phyloP scores from a whole-genome alignment of 1,140 invertebrate species.

The Trinorchestia longiramus region DNA sequence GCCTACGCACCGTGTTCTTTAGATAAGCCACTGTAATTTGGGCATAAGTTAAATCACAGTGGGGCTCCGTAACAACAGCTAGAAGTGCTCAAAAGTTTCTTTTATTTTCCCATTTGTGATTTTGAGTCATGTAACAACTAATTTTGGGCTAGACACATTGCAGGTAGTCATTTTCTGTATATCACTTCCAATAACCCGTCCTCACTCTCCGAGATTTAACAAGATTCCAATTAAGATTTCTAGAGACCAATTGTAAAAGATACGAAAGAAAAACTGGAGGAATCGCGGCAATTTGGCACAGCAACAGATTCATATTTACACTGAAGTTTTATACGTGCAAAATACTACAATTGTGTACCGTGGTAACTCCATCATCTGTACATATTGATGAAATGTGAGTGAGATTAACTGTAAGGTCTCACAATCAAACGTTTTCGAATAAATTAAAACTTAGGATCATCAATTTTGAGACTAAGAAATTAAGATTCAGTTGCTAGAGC shows the following conservation, averaged over 20 bases:
- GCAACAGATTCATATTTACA: background rate
- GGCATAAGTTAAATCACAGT: background rate
- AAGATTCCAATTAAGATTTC: background rate
- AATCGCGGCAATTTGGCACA: background rate
- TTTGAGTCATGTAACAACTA: background rate
- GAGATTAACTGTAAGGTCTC: background rate
- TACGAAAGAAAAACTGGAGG: background rate
- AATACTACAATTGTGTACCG: background rate
- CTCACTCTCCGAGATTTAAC: background rate
- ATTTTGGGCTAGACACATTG: background rate
- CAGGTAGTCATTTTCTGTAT: background rate
- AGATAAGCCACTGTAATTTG: slow-evolving; percentile 33
- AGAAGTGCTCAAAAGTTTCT: background rate
- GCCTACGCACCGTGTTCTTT: slow-evolving; percentile 28
- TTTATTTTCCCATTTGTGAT: background rate
- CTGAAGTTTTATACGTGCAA: background rate
- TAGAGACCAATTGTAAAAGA: background rate
- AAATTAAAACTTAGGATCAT: background rate
- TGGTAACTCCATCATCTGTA: background rate
- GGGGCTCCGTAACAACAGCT: background rate
- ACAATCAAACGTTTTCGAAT: background rate
- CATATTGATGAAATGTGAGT: background rate
- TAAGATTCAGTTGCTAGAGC: background rate
- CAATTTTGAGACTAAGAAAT: background rate
- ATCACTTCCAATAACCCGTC: background rate